Percentiles rank a stretch among this genome's conserved stretches.
phyloP scores from a whole-genome alignment of 1,140 invertebrate species.

The Megathymus violae region DNA sequence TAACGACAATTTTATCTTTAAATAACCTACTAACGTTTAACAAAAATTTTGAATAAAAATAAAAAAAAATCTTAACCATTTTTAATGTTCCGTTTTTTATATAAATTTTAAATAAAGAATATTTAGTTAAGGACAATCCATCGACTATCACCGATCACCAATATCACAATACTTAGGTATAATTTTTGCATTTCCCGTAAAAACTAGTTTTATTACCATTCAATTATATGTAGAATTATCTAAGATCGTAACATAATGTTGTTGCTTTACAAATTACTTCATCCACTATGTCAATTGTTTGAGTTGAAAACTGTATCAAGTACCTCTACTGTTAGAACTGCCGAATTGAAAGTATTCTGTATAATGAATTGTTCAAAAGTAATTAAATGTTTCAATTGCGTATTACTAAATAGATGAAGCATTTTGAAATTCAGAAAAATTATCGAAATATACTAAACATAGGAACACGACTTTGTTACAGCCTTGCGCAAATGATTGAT shows the following conservation, averaged over 20 bases:
- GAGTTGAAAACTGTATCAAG: too few relatives aligned
- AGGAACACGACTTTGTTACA: conserved; percentile 8
- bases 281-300: neutral
- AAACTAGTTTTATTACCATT: conserved; percentile 11
- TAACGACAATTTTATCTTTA: conserved; percentile 64
- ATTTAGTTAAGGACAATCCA: conserved; percentile 41
- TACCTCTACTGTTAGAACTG: too few relatives aligned
- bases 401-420: conserved; percentile 1
- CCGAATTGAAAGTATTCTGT: too few relatives aligned
- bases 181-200: conserved; percentile 12
- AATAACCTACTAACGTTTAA: conserved; percentile 5
- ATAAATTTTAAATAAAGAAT: conserved; percentile 40
- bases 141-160: conserved; percentile 65
- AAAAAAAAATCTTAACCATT: too few relatives aligned
- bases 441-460: conserved; percentile 3
- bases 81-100: conserved; percentile 35
- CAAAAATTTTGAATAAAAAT: conserved; percentile 43
- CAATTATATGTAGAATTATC: conserved; percentile 16
- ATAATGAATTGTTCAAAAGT: too few relatives aligned
- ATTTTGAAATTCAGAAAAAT: conserved; percentile 4
- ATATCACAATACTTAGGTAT: conserved; percentile 61
- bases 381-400: too few relatives aligned
- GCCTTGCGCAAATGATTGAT: neutral
- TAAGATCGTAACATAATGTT: conserved; percentile 4
- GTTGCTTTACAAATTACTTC: conserved; percentile 4